Conservation (phyloP, 2,113 vertebrate species). For the Leucosticte australis region DNA sequence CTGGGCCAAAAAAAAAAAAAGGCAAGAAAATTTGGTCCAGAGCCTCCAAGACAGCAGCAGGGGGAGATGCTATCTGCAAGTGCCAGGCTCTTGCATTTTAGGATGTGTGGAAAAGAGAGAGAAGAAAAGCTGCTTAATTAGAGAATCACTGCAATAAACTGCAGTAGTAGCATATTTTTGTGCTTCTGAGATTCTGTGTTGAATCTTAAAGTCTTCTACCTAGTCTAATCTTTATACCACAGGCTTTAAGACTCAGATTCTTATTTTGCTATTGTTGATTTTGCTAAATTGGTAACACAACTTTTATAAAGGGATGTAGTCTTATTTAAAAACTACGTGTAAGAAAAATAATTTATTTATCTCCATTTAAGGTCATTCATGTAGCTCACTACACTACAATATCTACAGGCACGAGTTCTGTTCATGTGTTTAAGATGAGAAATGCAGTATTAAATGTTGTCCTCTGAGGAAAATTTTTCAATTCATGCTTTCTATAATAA, state of each 20-base stretch:
- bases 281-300: neutral
- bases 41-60: neutral
- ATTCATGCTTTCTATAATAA: neutral
- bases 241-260: neutral
- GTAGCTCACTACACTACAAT: neutral
- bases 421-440: neutral
- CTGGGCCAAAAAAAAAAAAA: neutral
- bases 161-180: neutral
- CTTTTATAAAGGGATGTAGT: neutral
- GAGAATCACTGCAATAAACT: neutral
- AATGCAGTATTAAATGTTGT: neutral
- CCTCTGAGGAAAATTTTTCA: neutral
- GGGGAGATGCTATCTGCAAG: neutral
- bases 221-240: neutral
- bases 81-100: neutral
- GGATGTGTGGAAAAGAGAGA: neutral
- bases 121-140: neutral
- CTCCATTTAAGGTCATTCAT: neutral
- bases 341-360: neutral
- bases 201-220: neutral
- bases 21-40: neutral
- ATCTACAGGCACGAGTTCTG: accelerated
- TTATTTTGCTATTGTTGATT: neutral
- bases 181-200: neutral
- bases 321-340: neutral